A percentile compares a stretch with the other conserved stretches of the same genome.
These are phyloP conservation scores for Lagodon rhomboides DNA, from an alignment of 2,797 vertebrate species.

Conservation along the genomic window DNA sequence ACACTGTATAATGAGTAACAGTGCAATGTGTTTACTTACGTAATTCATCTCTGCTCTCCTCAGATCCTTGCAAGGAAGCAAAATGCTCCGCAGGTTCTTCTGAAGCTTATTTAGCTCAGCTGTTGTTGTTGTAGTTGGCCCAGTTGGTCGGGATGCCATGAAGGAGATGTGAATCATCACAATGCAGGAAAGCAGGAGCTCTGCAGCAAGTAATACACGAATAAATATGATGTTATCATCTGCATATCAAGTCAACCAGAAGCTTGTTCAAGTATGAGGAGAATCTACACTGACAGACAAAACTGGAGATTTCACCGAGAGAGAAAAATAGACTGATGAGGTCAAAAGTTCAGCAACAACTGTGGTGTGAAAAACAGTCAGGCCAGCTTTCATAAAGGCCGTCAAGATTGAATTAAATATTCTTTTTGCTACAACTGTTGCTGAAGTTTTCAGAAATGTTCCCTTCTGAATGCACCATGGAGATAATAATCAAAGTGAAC, in stretches of 20 bases:
- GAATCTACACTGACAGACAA: not conserved
- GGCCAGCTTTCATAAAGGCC: not conserved
- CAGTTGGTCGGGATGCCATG: not conserved
- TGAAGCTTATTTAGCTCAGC: rapidly evolving
- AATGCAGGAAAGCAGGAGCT: conserved; percentile 51
- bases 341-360: not conserved
- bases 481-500: not conserved
- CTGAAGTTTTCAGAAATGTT: not conserved
- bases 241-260: not conserved
- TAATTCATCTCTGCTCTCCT: not conserved
- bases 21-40: conserved; percentile 54
- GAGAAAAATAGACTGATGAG: not conserved
- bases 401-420: not conserved
- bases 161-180: conserved; percentile 43
- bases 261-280: not conserved
- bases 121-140: no score
- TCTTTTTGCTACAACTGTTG: not conserved
- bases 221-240: conserved; percentile 16
- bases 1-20: not conserved
- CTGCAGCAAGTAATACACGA: conserved; percentile 49
- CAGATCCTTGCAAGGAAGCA: conserved; percentile 17
- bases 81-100: rapidly evolving
- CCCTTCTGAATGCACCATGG: not conserved
- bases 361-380: not conserved
- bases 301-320: not conserved